Base-by-base conservation (phyloP, 2,113 vertebrate genomes). In the Esox niger region DNA sequence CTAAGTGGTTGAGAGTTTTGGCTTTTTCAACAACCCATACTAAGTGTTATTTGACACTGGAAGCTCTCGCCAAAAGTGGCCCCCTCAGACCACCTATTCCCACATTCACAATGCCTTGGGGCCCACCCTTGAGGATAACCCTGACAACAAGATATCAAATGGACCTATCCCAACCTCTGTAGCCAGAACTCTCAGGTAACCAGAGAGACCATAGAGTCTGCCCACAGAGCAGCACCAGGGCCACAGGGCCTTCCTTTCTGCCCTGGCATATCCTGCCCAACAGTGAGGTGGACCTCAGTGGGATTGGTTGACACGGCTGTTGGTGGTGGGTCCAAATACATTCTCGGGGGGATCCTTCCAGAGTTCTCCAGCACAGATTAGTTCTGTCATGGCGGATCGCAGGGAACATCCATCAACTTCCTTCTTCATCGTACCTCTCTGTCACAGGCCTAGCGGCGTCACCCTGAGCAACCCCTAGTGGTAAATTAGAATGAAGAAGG, bases 61-160 rank as follows among this genome's bases (percentile, higher is more conserved):
- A n/a, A n/a, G n/a, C n/a, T n/a, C n/a, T n/a, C n/a, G n/a, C n/a
- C 6, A 21, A 21, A 20, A 15, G n/a, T n/a, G 43, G 15, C 70
- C 33, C 11, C 72, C 7, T 11, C 27, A 27, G 26, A 10, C 27
- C 56, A 5, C 55, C 26, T 2, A 38, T 13, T 25, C 55, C 13
- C 55, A n/a, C n/a, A n/a, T n/a, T n/a, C 0, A 2, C 13, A 26
- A 4, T 27, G 11, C 56, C 25, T 27, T 11, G 11, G 25, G 6
- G 4, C 15, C 54, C 25, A 25, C 54, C 3, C 27, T 27, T 58
- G 17, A 6, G 38, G 13, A 17, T 43, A 17, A 43, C n/a, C n/a
- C n/a, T n/a, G n/a, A n/a, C 38, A 43, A 43, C 26, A 70, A 79
- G 52, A 75, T 79, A 71, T 71, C 73, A 77, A 72, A 79, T 76